Conservation (phyloP, 1,140 invertebrate species). For the Radopholus similis region DNA sequence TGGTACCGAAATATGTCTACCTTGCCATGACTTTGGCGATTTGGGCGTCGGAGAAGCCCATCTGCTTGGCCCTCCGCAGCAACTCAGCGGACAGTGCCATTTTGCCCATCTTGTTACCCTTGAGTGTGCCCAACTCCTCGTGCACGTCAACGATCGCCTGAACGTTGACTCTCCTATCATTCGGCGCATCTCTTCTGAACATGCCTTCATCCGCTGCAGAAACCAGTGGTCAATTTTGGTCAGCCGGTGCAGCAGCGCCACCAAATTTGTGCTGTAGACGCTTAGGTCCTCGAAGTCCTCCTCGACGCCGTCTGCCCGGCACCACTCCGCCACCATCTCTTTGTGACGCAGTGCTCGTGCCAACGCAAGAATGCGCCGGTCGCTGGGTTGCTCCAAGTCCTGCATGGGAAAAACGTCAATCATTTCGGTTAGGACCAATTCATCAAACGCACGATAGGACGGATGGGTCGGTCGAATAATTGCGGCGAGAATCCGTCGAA, state of each 20-base stretch:
- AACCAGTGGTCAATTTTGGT: constrained; percentile 98
- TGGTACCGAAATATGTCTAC: too few relatives aligned
- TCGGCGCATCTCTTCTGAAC: too few relatives aligned
- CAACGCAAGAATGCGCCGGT: constrained; percentile 91
- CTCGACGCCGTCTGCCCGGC: constrained; percentile 59
- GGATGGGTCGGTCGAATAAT: constrained; percentile 66
- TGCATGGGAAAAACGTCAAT: constrained; percentile 12
- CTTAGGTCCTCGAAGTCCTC: too few relatives aligned
- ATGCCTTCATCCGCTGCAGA: constrained; percentile 86
- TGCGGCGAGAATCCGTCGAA: constrained; percentile 89
- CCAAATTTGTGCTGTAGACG: too few relatives aligned
- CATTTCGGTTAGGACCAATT: constrained; percentile 63
- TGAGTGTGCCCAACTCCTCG: constrained; percentile 36
- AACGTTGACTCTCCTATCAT: too few relatives aligned
- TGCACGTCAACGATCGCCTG: constrained; percentile 81
- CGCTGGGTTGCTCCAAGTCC: constrained; percentile 86
- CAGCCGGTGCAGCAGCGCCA: constrained; percentile 79
- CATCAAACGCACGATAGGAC: too few relatives aligned
- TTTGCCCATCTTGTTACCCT: background rate
- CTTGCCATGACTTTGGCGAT: constrained; percentile 82
- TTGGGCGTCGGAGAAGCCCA: constrained; percentile 96
- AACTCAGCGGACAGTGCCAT: constrained; percentile 44
- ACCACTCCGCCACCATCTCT: constrained; percentile 76
- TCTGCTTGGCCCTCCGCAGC: constrained; percentile 78
- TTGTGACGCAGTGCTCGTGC: constrained; percentile 79